Base-by-base conservation (phyloP, 2,113 vertebrate species). In the Syngnathus floridae region DNA sequence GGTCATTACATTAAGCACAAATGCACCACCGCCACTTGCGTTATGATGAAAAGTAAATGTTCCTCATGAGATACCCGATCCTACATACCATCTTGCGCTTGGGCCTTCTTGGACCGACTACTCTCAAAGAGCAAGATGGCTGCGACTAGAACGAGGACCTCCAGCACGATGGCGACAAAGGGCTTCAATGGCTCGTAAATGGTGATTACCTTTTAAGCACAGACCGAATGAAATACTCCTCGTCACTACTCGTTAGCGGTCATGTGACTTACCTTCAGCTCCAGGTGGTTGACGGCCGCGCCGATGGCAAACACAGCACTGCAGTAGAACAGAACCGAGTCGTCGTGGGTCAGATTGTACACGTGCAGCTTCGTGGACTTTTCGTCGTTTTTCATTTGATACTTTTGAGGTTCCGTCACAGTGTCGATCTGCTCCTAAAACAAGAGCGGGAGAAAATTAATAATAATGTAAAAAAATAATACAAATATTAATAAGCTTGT, bases 151-250 rank as follows among this genome's bases (percentile, higher is more conserved):
- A 93, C 0, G 9, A 85, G 3, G 14, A 95, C 95, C 69, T 96
- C 95, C 1, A 72, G 75, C 56, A 90, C 60, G 64, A 97, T 85
- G 56, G 58, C 91, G 1, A 94, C 1, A 72, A 97, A 97, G 0
- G 91, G 92, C 71, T 94, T 98, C 64, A 98, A 90, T n/a, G 96
- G 95, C 58, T 87, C 93, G 13, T 78, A 6, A 41, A 92, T 80
- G 36, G 85, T 91, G 55, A 97, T 84, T 49, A 98, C 92, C 51
- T 72, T 87, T 35, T 13, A 17, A 95, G 62, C 0, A 68, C 36
- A 16, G 12, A 41, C 7, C 40, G 3, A 41, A 41, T 41, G 26
- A 31, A 31, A 31, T 31, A 31, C 26, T 31, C 26, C 26, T 31
- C 26, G 26, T 3, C 26, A 31, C 26, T 31, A 31, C 2, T 31